These are phyloP conservation scores for Pipistrellus kuhlii DNA, from an alignment of 2,797 vertebrate genomes.

Conservation along the genomic window DNA sequence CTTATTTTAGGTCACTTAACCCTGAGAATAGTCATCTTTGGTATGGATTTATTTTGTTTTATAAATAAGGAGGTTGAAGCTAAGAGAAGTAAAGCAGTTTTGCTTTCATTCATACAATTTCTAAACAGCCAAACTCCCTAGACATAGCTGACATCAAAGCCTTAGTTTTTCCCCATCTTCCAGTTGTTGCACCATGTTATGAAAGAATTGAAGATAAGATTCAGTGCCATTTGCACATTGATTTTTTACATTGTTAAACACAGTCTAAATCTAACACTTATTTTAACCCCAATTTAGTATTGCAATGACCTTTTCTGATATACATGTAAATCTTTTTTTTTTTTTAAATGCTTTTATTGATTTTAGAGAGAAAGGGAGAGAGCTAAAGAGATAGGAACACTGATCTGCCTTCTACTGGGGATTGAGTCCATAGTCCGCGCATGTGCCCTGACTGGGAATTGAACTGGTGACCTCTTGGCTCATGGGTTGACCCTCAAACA, in stretches of 20 bases:
- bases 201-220: constrained; percentile 57
- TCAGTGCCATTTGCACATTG: constrained; percentile 13
- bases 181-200: neutral
- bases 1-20: constrained; percentile 32
- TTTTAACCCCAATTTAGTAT: constrained; percentile 46
- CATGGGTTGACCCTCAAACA: neutral
- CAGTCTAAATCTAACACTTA: constrained; percentile 33
- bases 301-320: constrained; percentile 33
- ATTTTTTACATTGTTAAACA: constrained; percentile 59
- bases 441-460: neutral
- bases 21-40: neutral
- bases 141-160: constrained; percentile 32
- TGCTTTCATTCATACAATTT: neutral
- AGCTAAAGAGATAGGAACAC: neutral
- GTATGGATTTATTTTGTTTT: constrained; percentile 58
- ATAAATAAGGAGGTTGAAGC: constrained; percentile 18
- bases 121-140: neutral
- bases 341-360: neutral
- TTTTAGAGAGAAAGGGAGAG: neutral
- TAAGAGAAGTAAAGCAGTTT: constrained; percentile 59
- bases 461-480: neutral
- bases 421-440: neutral
- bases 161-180: neutral
- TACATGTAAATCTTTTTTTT: neutral
- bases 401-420: neutral